Evolutionary conservation across 2,113 vertebrate genomes (phyloP).

Genomic region (Puma concolor): DNA sequence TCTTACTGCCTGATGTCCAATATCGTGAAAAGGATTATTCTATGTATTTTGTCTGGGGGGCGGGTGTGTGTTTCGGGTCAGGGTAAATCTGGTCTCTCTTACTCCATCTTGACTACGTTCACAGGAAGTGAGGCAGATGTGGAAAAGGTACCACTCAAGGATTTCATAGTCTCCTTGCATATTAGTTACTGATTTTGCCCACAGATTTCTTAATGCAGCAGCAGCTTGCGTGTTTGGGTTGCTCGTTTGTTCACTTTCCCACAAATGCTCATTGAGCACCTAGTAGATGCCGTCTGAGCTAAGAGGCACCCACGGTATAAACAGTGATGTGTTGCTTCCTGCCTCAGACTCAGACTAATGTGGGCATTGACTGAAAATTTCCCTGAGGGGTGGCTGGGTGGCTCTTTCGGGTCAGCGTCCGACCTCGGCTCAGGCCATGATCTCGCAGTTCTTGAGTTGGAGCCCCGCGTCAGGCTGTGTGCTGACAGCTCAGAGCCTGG

Average conservation of each 20-base stretch:
- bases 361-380: background rate
- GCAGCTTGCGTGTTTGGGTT: background rate
- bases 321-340: background rate
- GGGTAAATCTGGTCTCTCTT: background rate
- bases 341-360: background rate
- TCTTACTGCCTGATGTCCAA: background rate
- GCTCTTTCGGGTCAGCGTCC: too few species aligned
- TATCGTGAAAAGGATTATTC: background rate
- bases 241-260: background rate
- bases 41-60: background rate
- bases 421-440: too few species aligned
- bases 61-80: background rate
- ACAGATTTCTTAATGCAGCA: background rate
- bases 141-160: background rate
- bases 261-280: background rate
- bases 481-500: too few species aligned
- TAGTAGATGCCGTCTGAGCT: background rate
- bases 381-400: too few species aligned
- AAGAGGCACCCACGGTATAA: background rate
- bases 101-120: background rate
- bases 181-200: background rate
- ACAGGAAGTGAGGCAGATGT: background rate
- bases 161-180: background rate
- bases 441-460: too few species aligned
- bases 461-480: too few species aligned